phyloP scores from a whole-genome alignment of 2,888 invertebrate genomes.

The Athalia rosae region DNA sequence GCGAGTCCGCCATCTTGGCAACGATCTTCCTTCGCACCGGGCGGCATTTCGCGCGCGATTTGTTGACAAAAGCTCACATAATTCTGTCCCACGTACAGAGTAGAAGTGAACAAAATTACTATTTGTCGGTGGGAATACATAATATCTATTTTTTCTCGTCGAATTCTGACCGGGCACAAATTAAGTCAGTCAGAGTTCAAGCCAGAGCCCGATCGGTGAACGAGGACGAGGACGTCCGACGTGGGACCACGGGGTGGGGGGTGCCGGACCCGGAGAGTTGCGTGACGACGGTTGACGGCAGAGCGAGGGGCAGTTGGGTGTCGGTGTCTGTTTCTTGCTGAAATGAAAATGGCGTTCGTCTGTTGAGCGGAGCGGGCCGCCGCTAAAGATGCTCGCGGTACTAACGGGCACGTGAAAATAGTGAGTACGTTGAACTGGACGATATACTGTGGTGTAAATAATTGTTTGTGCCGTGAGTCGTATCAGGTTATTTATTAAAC shows the following conservation, averaged over 20 bases:
- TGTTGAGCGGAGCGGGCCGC: conserved; percentile 62
- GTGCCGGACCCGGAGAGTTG: conserved; percentile 11
- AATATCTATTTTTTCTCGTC: background rate
- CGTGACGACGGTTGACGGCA: background rate
- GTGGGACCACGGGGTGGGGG: conserved; percentile 6
- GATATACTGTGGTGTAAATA: conserved; percentile 5
- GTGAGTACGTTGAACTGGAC: conserved; percentile 42
- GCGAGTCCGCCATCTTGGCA: too few relatives aligned
- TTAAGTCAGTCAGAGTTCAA: background rate
- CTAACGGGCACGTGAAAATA: conserved; percentile 60
- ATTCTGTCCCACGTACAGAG: conserved; percentile 14
- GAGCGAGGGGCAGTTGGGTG: background rate
- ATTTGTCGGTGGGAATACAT: background rate
- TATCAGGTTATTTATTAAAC: conserved; percentile 22
- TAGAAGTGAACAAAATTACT: conserved; percentile 10
- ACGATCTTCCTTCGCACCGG: conserved; percentile 23
- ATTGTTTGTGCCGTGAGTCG: conserved; percentile 6
- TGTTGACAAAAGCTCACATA: conserved; percentile 41
- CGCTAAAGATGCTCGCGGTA: conserved; percentile 58
- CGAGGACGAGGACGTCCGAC: conserved; percentile 2
- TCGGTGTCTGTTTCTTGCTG: conserved; percentile 51
- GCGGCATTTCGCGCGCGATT: conserved; percentile 38
- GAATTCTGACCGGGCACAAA: background rate
- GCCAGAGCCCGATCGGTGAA: conserved; percentile 3
- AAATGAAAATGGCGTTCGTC: conserved; percentile 72